Base-by-base conservation (phyloP, 2,888 invertebrate species). In the Spilarctia lutea region DNA sequence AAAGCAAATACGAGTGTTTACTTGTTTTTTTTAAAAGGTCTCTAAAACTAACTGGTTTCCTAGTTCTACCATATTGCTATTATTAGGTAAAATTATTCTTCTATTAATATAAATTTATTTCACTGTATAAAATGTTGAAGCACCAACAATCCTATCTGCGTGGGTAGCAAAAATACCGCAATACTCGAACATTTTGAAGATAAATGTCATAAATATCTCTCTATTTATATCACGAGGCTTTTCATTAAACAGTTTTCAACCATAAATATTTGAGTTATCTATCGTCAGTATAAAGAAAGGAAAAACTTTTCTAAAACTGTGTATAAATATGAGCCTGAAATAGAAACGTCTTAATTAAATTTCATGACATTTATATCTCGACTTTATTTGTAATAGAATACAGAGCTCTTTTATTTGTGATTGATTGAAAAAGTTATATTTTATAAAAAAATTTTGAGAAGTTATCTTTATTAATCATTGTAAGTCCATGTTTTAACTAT, bases 131-230 rank as follows among this genome's bases (percentile, higher is more conserved):
- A 66, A 52, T 18, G 10, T 66, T 35, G 16, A 65, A 33, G 65
- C 33, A n/a, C 4, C 33, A 30, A 63, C 20, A 30, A 33, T 8
- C 52, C 18, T n/a, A 30, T 45, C 30, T 48, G 16, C 39, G 11
- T 72, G 27, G 67, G 39, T 27, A 6, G 18, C 3, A 60, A 56
- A 72, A 42, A 67, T 72, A 72, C 48, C 24, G 65, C 45, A 52
- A 66, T 30, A 3, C 42, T 42, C 60, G 2, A 67, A 67, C 16
- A 16, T 68, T 45, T 72, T 60, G 33, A 33, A 33, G 39, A 66
- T 27, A 66, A 72, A 56, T 20, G 72, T 60, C 56, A 65, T 72
- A 68, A 72, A 72, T 27, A 42, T 67, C 24, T 56, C 24, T 68
- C 52, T 24, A 24, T 52, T 52, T 52, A 52, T n/a, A 52, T 33